Base-by-base conservation (phyloP, 2,888 invertebrate genomes). In the Crematogaster levior region DNA sequence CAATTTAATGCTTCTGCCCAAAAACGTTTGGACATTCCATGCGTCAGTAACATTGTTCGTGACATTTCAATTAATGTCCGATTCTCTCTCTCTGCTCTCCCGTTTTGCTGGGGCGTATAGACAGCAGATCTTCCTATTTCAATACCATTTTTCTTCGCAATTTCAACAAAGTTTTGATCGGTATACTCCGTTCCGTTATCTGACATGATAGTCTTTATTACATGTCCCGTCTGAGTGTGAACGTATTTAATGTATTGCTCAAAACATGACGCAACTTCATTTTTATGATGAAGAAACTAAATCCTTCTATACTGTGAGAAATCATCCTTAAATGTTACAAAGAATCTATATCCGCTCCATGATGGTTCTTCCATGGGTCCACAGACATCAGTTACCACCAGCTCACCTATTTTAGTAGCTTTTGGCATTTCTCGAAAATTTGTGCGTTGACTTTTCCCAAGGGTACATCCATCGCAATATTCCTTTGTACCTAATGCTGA, bases 291-390 rank as follows among this genome's bases (percentile, higher is more conserved):
- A n/a, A n/a, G n/a, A n/a, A n/a, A n/a, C n/a, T n/a, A n/a, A n/a
- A n/a, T n/a, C n/a, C n/a, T n/a, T n/a, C n/a, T n/a, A n/a, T n/a
- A n/a, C n/a, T n/a, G n/a, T n/a, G n/a, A n/a, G n/a, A n/a, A n/a
- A n/a, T n/a, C n/a, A n/a, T 84, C 83, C 21, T 83, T 84, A 60
- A 85, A 85, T 9, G 77, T 81, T 6, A 84, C 82, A 61, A 84
- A 85, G 12, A 53, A 85, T 40, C 75, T 70, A 15, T 24, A 72
- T 40, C 83, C 81, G 12, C 77, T 40, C n/a, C 56, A 48, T 18
- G 80, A 83, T 10, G 70, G n/a, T n/a, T 83, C 74, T 15, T 73
- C 61, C 83, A 85, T 85, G 0, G 83, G 75, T 27, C 85, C 85
- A 83, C 85, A 85, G 37, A 85, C 81, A 37, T 83, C 83, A 21